A percentile compares a stretch with the other conserved stretches of the same genome.
These are phyloP conservation scores for Ammodytes marinus DNA, from an alignment of 2,113 vertebrate species.

Conservation along the genomic window DNA sequence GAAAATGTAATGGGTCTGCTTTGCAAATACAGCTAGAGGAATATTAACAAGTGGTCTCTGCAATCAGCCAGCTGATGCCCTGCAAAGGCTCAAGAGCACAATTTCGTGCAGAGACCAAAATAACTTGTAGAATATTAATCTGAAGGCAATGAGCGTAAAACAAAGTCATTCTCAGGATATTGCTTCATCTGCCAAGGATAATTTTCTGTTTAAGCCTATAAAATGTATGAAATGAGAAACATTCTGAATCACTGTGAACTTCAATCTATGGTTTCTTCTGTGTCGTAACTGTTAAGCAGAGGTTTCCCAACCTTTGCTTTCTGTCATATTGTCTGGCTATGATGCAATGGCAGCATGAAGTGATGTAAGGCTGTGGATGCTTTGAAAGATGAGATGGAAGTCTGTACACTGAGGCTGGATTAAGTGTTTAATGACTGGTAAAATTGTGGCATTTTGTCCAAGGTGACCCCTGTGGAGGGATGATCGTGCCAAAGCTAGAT, in stretches of 20 bases:
- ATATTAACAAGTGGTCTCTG: conserved; percentile 76
- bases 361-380: conserved; percentile 70
- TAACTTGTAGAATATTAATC: conserved; percentile 58
- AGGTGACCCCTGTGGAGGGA: conserved; percentile 84
- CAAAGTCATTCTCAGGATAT: conserved; percentile 53
- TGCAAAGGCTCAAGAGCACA: conserved; percentile 28
- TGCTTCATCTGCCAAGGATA: conserved; percentile 36
- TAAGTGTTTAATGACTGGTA: conserved; percentile 88
- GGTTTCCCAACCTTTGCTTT: conserved; percentile 53
- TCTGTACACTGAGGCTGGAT: conserved; percentile 74
- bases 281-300: conserved; percentile 21
- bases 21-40: conserved; percentile 68
- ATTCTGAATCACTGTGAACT: conserved; percentile 29
- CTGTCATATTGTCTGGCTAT: conserved; percentile 25
- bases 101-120: conserved; percentile 64
- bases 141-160: conserved; percentile 37
- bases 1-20: conserved; percentile 73
- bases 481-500: conserved; percentile 72
- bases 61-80: conserved; percentile 63
- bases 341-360: conserved; percentile 52
- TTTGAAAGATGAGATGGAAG: conserved; percentile 78
- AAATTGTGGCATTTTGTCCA: conserved; percentile 84
- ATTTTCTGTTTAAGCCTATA: conserved; percentile 37
- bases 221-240: conserved; percentile 55
- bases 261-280: conserved; percentile 13